phyloP scores from a whole-genome alignment of 2,888 invertebrate genomes.

The Acrocyrtus sp. region DNA sequence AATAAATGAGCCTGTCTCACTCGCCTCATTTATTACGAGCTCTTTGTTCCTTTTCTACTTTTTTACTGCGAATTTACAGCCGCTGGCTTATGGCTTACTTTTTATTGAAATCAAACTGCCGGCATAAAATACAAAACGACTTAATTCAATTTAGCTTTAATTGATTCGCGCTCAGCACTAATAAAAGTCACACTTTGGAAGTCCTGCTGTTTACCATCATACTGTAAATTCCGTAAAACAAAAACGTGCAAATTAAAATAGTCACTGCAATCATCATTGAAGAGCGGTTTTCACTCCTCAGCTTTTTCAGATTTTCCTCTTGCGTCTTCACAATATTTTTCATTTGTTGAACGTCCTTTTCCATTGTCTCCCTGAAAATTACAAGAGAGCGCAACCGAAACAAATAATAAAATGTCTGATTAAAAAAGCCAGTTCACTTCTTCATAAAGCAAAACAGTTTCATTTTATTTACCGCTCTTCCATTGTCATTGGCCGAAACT shows the following conservation, averaged over 20 bases:
- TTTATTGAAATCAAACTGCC: no score
- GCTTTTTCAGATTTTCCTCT: slow-evolving; percentile 36
- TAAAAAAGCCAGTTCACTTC: neutral
- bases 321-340: slow-evolving; percentile 40
- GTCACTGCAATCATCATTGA: slow-evolving; percentile 50
- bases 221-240: slow-evolving; percentile 50
- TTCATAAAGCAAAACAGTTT: neutral
- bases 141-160: no score
- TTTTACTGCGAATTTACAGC: neutral
- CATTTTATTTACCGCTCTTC: slow-evolving; percentile 46
- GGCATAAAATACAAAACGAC: neutral
- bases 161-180: no score
- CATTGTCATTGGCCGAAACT: slow-evolving; percentile 49
- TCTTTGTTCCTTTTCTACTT: no score
- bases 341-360: slow-evolving; percentile 45
- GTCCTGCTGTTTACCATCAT: slow-evolving; percentile 22
- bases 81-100: no score
- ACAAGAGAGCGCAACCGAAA: neutral
- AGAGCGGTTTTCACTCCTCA: slow-evolving; percentile 37
- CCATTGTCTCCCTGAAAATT: slow-evolving; percentile 40
- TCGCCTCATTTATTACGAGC: no score
- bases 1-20: no score
- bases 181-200: neutral
- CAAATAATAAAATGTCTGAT: neutral
- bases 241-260: slow-evolving; percentile 38